Conservation (phyloP, 2,888 invertebrate genomes). For the Cryptus viduatorius region DNA sequence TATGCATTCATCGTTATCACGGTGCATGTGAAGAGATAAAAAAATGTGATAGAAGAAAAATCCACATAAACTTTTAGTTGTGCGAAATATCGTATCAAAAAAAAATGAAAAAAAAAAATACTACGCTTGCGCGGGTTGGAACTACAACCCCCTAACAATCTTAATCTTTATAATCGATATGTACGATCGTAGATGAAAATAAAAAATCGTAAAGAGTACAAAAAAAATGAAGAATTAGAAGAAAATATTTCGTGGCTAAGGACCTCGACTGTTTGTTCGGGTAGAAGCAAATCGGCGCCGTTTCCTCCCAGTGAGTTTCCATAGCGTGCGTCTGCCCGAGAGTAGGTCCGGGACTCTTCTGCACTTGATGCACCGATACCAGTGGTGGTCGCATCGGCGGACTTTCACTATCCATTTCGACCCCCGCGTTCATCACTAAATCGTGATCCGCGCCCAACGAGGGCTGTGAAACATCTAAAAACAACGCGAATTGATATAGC, state of each 20-base stretch:
- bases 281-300: constrained; percentile 82
- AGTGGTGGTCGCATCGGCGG: constrained; percentile 78
- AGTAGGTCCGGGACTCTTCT: constrained; percentile 77
- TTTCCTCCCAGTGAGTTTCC: constrained; percentile 91
- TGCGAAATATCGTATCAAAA: constrained; percentile 23
- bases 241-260: constrained; percentile 44
- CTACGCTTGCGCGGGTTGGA: constrained; percentile 47
- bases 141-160: constrained; percentile 33
- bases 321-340: constrained; percentile 83
- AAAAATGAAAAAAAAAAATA: constrained; percentile 16
- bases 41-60: constrained; percentile 12
- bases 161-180: constrained; percentile 12
- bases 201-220: constrained; percentile 18
- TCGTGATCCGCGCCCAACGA: constrained; percentile 90
- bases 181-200: background rate
- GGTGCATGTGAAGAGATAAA: constrained; percentile 46
- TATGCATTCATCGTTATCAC: constrained; percentile 44
- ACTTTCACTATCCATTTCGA: constrained; percentile 80
- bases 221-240: constrained; percentile 2
- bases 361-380: constrained; percentile 75
- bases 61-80: constrained; percentile 1
- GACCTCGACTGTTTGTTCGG: constrained; percentile 81
- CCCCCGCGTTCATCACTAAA: constrained; percentile 76
- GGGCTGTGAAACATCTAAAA: constrained; percentile 91
- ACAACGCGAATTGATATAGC: constrained; percentile 18